These are phyloP conservation scores for Bombus polaris DNA, from an alignment of 1,140 invertebrate species.

Conservation along the genomic window DNA sequence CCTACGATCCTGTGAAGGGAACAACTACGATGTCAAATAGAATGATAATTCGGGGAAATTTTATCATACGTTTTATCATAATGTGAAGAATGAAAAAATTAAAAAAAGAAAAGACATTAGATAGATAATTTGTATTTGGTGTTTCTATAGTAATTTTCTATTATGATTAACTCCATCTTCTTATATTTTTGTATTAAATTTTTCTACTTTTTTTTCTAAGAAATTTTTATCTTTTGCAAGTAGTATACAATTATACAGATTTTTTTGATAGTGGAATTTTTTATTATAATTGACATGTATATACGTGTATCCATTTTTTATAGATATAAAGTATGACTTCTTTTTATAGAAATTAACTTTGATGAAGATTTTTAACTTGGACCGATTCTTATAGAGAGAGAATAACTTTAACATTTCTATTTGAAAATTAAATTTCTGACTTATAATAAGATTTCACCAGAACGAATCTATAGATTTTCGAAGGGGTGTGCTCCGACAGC, in stretches of 20 bases:
- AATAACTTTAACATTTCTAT: background rate
- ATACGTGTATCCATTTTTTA: too few relatives aligned
- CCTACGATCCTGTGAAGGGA: background rate
- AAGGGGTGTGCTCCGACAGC: constrained; percentile 40
- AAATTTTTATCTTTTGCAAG: too few relatives aligned
- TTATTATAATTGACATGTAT: too few relatives aligned
- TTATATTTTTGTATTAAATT: too few relatives aligned
- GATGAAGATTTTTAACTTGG: background rate
- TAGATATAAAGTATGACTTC: too few relatives aligned
- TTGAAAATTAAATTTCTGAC: background rate
- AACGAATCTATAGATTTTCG: background rate
- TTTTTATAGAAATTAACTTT: background rate
- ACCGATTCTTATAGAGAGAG: background rate
- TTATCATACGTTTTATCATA: background rate
- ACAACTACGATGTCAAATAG: background rate
- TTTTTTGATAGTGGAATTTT: too few relatives aligned
- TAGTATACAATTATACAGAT: too few relatives aligned
- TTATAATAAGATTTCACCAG: background rate
- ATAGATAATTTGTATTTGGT: too few relatives aligned
- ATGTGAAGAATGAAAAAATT: background rate
- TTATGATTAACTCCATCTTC: too few relatives aligned
- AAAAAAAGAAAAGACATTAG: background rate
- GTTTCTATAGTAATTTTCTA: too few relatives aligned
- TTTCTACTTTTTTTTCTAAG: too few relatives aligned
- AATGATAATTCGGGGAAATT: background rate